Evolutionary conservation across 2,888 invertebrate genomes (phyloP), one percentile per base, ranked within the genome.

Genomic region (Ophioninae sp.): DNA sequence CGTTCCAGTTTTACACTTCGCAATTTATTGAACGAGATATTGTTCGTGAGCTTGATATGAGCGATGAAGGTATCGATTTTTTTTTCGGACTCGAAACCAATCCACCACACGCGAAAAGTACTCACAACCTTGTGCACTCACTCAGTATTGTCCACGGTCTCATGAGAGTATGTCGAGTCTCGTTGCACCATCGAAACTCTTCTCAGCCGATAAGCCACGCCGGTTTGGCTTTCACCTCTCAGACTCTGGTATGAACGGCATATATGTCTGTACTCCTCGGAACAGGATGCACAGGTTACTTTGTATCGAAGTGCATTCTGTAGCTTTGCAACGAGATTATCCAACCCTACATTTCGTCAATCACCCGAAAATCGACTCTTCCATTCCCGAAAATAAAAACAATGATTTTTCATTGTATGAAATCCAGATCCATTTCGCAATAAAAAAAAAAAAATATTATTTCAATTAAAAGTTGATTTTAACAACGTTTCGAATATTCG

Each of bases 131-230:
- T 22, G 59, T 68, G 17, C 13, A 41, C n/a, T n/a, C n/a, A n/a
- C n/a, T n/a, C 37, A 69, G 61, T 58, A 69, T 58, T 71, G 30
- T 58, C 20, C 23, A 37, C 61, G 17, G 17, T 67, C 61, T 51
- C 58, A 58, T 10, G 74, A 58, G 39, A 58, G 39, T 61, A 61
- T 41, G 51, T 76, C 56, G 65, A 69, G 56, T n/a, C 30, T 30
- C 61, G 79, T 86, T 85, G 86, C 85, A 76, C 85, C 82, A 86
- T 81, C 78, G 82, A 79, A 65, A 79, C 77, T 75, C 73, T 80
- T 82, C 72, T 73, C 76, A 74, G 65, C 71, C 84, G 82, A 83
- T 85, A 81, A 85, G 82, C 85, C 79, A 84, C 81, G 78, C 82
- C 81, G 80, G 82, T 65, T 73, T 56, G 83, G 85, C 83, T 85